These are phyloP conservation scores for Lasioglossum calceatum DNA, from an alignment of 2,888 invertebrate genomes.

Conservation along the genomic window DNA sequence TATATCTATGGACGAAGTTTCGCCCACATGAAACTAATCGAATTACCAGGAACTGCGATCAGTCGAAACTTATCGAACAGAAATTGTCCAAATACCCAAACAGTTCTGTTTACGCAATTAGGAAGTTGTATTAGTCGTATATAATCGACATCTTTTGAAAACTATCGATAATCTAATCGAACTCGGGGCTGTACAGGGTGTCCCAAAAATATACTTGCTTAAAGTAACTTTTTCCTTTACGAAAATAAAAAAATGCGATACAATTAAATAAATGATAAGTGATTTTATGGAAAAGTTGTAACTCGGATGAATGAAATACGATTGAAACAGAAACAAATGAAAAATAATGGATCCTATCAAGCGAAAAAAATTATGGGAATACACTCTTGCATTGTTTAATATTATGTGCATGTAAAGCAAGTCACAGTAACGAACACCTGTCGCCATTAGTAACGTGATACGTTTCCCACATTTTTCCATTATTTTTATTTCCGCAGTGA, in stretches of 20 bases:
- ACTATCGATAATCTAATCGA: neutral
- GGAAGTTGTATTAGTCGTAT: neutral
- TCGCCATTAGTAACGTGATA: neutral
- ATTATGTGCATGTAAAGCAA: neutral
- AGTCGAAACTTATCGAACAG: neutral
- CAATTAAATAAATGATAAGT: neutral
- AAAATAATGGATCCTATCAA: neutral
- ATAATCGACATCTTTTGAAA: neutral
- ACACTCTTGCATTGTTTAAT: neutral
- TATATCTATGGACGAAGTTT: constrained; percentile 5
- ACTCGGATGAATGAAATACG: too few relatives aligned
- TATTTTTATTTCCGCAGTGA: neutral
- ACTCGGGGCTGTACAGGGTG: neutral
- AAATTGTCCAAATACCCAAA: constrained; percentile 11
- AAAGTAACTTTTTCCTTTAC: too few relatives aligned
- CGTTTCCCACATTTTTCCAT: neutral
- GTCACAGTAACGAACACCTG: neutral
- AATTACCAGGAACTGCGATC: constrained; percentile 18
- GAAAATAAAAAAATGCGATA: neutral
- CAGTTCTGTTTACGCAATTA: constrained; percentile 4
- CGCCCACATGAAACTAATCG: constrained; percentile 11
- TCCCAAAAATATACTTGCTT: too few relatives aligned
- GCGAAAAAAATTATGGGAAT: too few relatives aligned
- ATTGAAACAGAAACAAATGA: too few relatives aligned
- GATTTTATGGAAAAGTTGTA: neutral